Evolutionary conservation across 2,797 vertebrate genomes (phyloP).

Genomic region (Melanotaenia parkinsoni): DNA sequence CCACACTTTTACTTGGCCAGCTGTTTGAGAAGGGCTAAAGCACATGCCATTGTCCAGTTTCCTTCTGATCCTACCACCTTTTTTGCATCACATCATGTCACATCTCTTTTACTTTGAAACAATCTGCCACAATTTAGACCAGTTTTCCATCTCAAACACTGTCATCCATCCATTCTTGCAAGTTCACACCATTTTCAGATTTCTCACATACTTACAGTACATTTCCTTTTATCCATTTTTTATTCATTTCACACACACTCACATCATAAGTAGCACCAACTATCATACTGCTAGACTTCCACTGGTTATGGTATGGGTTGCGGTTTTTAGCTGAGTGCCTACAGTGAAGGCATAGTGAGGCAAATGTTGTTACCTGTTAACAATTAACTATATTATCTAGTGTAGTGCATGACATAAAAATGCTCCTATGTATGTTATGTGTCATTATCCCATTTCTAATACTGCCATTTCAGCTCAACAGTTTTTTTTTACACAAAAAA

Average conservation of each 20-base stretch:
- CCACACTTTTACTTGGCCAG: slow-evolving; percentile 8
- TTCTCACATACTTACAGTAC: slow-evolving; percentile 31
- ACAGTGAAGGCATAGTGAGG: background rate
- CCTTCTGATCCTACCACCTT: slow-evolving; percentile 34
- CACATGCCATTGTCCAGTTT: slow-evolving; percentile 74
- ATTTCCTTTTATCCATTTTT: slow-evolving; percentile 16
- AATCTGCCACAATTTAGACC: slow-evolving; percentile 42
- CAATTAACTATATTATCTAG: background rate
- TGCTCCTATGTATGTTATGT: background rate
- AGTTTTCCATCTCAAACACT: slow-evolving; percentile 38
- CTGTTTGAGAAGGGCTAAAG: slow-evolving; percentile 44
- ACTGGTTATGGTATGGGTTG: slow-evolving; percentile 31
- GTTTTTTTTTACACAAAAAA: background rate
- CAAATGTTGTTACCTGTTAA: background rate
- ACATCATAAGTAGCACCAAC: slow-evolving; percentile 39
- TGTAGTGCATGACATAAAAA: slow-evolving; percentile 1
- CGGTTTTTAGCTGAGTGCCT: background rate
- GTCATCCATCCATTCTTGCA: slow-evolving; percentile 56
- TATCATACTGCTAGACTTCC: slow-evolving; percentile 47
- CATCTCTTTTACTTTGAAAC: slow-evolving; percentile 41
- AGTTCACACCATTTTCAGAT: slow-evolving; percentile 43
- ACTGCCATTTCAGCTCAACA: background rate
- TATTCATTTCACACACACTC: slow-evolving; percentile 56
- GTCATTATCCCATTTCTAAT: background rate
- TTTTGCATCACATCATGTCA: slow-evolving; percentile 48